Base-by-base conservation (phyloP, 1,140 invertebrate species). In the Drosophila aff. region DNA sequence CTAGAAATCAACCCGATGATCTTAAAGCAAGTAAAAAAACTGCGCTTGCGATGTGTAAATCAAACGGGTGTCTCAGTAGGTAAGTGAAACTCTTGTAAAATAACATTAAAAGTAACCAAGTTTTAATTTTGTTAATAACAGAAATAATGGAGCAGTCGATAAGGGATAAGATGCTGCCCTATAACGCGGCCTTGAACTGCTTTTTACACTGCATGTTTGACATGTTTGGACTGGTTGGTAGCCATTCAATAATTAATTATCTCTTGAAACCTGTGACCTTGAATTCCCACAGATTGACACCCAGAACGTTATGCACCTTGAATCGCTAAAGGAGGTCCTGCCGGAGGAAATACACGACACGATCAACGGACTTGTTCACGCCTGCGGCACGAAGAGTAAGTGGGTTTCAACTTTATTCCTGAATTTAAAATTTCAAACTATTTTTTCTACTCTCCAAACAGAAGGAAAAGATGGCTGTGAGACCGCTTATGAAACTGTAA, bases 191-290 rank as follows among this genome's bases (percentile, higher is more conserved):
- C 15, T 62, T 91, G 6, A 79, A 91, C 16, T 92, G 91, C 18
- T 92, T 91, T 46, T 15, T 92, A 0, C 82, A 92, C 50, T 92
- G 91, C 72, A 69, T 92, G 74, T 78, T 91, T 53, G 82, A 92
- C 31, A 84, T 74, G 71, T 78, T 92, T n/a, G 91, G 91, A 33
- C 53, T 92, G 67, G 91, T 92, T 9, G 36, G 47, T 31, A 46
- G 21, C 68, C 26, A n/a, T 26, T 16, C 6, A 36, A 36, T 9
- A 4, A 38, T 5, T 31, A 11, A 38, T 5, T 31, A 15, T 13
- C 1, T 5, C 10, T 36, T 13, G 16, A n/a, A 36, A 46, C 11
- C 11, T 16, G 43, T 18, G 8, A 23, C 10, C 43, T 26, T 38
- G 1, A 23, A 23, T 7, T 5, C 18, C 15, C 13, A 47, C 31